Evolutionary conservation across 2,113 vertebrate genomes (phyloP).

Genomic region (Prunella himalayana): DNA sequence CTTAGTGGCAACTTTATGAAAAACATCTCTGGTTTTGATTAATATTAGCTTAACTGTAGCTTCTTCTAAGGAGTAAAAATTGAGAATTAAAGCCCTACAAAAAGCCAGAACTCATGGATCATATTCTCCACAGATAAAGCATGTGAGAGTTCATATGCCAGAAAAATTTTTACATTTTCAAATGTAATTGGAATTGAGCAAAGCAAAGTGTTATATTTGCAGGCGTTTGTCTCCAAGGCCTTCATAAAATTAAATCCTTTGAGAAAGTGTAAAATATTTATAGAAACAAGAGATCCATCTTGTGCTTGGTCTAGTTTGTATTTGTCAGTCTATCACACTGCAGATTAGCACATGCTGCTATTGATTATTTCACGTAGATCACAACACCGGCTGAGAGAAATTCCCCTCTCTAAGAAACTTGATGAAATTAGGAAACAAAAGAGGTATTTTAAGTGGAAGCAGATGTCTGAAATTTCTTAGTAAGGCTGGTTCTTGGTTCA

Average conservation of each 20-base stretch:
- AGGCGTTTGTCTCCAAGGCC: not conserved
- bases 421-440: conserved; percentile 9
- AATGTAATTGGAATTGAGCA: not conserved
- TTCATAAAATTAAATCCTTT: not conserved
- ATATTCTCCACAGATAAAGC: not conserved
- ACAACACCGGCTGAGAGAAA: not conserved
- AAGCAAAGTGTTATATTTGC: not conserved
- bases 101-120: not conserved
- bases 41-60: not conserved
- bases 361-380: not conserved
- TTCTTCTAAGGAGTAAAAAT: not conserved
- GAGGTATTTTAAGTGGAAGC: conserved; percentile 27
- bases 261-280: not conserved
- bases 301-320: not conserved
- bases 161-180: not conserved
- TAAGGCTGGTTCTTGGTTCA: not conserved
- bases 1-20: not conserved
- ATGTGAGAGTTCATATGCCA: not conserved
- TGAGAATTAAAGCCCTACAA: not conserved
- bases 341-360: not conserved
- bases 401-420: not conserved
- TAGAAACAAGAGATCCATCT: not conserved
- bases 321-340: not conserved
- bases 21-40: not conserved
- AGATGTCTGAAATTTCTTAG: conserved; percentile 11